A percentile compares a stretch with the other conserved stretches of the same genome.
Conservation (phyloP, 2,888 invertebrate genomes). For the Anticlea derivata region DNA sequence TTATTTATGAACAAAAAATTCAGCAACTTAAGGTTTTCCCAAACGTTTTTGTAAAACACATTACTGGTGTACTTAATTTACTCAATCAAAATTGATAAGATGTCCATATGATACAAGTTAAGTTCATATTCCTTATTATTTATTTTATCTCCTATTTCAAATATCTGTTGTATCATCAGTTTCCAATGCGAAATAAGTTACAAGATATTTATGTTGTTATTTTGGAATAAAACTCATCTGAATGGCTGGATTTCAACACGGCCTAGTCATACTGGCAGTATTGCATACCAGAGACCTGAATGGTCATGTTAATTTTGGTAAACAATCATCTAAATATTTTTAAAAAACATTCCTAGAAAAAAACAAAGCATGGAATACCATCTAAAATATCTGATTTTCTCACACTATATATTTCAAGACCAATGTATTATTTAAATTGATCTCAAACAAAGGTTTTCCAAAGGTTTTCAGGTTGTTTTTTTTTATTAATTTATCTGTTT, state of each 20-base stretch:
- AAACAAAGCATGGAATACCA: too few relatives aligned
- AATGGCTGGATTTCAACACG: not conserved
- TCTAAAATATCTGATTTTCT: too few relatives aligned
- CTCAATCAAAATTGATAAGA: not conserved
- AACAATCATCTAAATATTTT: too few relatives aligned
- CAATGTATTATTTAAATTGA: constrained; percentile 48
- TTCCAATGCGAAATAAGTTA: too few relatives aligned
- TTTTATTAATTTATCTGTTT: constrained; percentile 1
- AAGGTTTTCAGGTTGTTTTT: constrained; percentile 24
- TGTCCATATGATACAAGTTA: constrained; percentile 14
- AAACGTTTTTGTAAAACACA: constrained; percentile 10
- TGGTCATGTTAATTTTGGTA: too few relatives aligned
- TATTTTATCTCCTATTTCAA: too few relatives aligned
- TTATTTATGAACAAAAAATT: constrained; percentile 18
- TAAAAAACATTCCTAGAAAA: too few relatives aligned
- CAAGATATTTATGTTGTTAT: too few relatives aligned
- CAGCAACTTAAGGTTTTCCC: constrained; percentile 26
- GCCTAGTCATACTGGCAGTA: not conserved
- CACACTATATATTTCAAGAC: too few relatives aligned
- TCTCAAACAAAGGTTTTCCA: constrained; percentile 45
- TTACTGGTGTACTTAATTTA: constrained; percentile 30
- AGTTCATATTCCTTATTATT: not conserved
- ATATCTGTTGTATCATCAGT: not conserved
- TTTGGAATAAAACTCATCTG: too few relatives aligned
- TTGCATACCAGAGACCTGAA: too few relatives aligned